phyloP scores from a whole-genome alignment of 2,113 vertebrate species.

The Petaurus breviceps region DNA sequence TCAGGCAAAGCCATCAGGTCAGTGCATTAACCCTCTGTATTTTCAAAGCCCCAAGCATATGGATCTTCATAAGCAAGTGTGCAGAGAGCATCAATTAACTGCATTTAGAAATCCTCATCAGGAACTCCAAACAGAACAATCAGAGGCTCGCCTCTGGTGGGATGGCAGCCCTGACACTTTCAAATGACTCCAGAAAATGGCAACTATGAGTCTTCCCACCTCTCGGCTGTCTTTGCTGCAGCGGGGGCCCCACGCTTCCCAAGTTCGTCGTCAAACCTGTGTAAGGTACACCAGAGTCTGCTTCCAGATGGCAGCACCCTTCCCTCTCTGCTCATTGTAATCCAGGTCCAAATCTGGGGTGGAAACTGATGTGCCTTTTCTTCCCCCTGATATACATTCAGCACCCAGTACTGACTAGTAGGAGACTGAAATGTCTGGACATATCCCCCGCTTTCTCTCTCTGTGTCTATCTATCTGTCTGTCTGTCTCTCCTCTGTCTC shows the following conservation, averaged over 20 bases:
- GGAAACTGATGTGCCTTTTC: background rate
- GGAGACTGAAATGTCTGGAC: background rate
- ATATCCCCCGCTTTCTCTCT: background rate
- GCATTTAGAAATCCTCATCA: constrained; percentile 5
- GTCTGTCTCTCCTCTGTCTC: background rate
- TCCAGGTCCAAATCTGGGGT: background rate
- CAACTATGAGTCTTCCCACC: constrained; percentile 36
- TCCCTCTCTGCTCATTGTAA: background rate
- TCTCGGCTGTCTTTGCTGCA: accelerated
- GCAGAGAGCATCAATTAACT: constrained; percentile 56
- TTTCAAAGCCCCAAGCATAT: constrained; percentile 57
- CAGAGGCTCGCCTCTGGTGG: background rate
- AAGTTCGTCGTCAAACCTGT: background rate
- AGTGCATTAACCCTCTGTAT: constrained; percentile 35
- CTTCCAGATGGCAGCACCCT: background rate
- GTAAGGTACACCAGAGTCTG: background rate
- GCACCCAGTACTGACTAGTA: background rate
- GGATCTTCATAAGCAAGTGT: constrained; percentile 41
- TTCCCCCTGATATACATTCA: background rate
- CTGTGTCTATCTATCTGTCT: background rate
- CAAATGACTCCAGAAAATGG: background rate
- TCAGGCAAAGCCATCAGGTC: constrained; percentile 56
- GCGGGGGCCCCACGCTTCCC: background rate
- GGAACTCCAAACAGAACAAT: constrained; percentile 30
- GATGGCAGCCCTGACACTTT: constrained; percentile 16